Conservation (phyloP, 1,140 invertebrate species). For the Drosophila triauraria region DNA sequence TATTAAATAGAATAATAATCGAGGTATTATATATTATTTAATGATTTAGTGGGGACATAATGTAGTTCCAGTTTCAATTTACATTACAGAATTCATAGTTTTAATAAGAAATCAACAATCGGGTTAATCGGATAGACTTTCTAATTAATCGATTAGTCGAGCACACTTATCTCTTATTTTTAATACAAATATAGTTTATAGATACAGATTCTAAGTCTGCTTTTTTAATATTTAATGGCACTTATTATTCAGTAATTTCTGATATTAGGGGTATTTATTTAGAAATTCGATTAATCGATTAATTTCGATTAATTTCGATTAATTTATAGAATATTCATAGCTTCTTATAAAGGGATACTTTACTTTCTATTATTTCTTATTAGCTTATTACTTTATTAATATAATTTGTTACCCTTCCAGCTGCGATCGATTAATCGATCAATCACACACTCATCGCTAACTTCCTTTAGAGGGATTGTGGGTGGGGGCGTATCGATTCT, state of each 20-base stretch:
- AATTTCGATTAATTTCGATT: background rate
- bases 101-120: background rate
- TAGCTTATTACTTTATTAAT: background rate
- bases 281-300: background rate
- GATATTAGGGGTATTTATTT: no score
- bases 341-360: background rate
- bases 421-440: slow-evolving; percentile 1
- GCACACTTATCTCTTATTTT: no score
- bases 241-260: no score
- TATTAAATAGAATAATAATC: no score
- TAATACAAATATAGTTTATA: no score
- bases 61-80: no score
- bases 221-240: no score
- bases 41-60: no score
- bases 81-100: no score
- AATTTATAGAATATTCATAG: background rate
- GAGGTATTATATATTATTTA: no score
- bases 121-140: background rate
- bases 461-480: slow-evolving; percentile 3
- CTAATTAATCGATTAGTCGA: background rate
- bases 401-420: background rate
- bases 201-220: no score
- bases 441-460: slow-evolving; percentile 9
- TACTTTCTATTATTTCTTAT: no score
- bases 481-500: slow-evolving; percentile 7